Conservation (phyloP, 2,113 vertebrate species). For the Scalopus aquaticus region DNA sequence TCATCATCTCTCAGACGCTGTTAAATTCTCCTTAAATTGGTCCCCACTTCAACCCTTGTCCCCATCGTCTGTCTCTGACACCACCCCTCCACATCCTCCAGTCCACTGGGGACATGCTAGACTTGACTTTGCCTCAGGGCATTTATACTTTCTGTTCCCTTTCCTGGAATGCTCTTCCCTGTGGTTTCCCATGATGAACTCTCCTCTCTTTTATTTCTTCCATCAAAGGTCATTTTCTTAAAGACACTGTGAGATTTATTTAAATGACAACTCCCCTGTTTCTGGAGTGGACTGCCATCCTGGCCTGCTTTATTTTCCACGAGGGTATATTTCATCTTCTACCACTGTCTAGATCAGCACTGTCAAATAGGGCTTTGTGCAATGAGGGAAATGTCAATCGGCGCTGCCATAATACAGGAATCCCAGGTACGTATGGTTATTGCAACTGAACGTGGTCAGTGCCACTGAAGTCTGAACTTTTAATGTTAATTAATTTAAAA, state of each 20-base stretch:
- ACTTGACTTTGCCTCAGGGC: neutral
- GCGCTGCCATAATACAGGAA: neutral
- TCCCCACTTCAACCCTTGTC: neutral
- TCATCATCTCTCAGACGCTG: neutral
- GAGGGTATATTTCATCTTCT: neutral
- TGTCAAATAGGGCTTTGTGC: neutral
- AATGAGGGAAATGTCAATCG: fast-evolving
- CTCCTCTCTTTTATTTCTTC: neutral
- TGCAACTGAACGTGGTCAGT: neutral
- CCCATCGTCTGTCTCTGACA: neutral
- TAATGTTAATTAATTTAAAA: neutral
- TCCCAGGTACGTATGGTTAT: neutral
- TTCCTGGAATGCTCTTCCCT: neutral
- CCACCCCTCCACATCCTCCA: no score
- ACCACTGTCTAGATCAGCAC: neutral
- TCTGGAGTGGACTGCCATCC: neutral
- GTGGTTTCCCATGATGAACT: neutral
- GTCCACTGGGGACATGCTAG: no score
- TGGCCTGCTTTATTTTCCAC: neutral
- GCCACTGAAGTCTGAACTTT: neutral
- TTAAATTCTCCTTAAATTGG: neutral
- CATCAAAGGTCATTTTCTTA: neutral
- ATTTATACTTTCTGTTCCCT: neutral
- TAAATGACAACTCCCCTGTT: neutral
- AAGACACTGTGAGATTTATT: neutral